These are phyloP conservation scores for Protophormia terraenovae DNA, from an alignment of 2,888 invertebrate species.

Conservation along the genomic window DNA sequence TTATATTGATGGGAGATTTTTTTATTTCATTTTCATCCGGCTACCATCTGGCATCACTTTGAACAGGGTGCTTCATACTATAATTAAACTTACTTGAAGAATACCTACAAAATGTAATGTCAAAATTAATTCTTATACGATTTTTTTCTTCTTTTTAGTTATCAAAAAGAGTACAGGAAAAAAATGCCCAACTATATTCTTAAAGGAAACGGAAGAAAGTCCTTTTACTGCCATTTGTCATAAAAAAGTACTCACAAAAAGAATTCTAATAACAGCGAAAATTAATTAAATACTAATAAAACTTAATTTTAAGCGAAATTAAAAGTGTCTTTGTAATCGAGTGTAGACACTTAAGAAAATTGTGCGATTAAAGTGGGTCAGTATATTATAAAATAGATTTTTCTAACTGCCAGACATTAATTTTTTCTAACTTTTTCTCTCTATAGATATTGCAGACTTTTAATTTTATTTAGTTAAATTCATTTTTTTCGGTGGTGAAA, in stretches of 20 bases:
- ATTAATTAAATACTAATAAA: slow-evolving; percentile 27
- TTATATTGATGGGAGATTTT: too few relatives aligned
- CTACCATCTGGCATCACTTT: neutral
- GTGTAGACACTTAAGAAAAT: slow-evolving; percentile 48
- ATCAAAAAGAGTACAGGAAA: slow-evolving; percentile 45
- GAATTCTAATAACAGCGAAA: slow-evolving; percentile 32
- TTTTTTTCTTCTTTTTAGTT: slow-evolving; percentile 37
- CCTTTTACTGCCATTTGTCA: slow-evolving; percentile 60
- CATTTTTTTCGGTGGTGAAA: slow-evolving; percentile 38
- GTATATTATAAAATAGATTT: slow-evolving; percentile 59
- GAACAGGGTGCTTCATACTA: neutral
- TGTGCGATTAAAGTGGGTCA: slow-evolving; percentile 63
- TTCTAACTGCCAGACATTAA: slow-evolving; percentile 48
- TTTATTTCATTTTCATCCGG: neutral
- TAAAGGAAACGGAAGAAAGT: slow-evolving; percentile 64
- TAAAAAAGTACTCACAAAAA: slow-evolving; percentile 12
- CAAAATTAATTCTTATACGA: slow-evolving; percentile 50
- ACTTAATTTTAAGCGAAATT: slow-evolving; percentile 17
- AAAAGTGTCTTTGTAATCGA: slow-evolving; percentile 1
- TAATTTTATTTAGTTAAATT: neutral
- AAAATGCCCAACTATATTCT: slow-evolving; percentile 54
- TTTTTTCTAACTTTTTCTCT: slow-evolving; percentile 18
- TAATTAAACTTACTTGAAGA: slow-evolving; percentile 4
- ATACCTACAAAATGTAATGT: slow-evolving; percentile 41
- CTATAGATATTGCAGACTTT: slow-evolving; percentile 46